These are phyloP conservation scores for Tenebrio molitor DNA, from an alignment of 1,140 invertebrate species.

Conservation along the genomic window DNA sequence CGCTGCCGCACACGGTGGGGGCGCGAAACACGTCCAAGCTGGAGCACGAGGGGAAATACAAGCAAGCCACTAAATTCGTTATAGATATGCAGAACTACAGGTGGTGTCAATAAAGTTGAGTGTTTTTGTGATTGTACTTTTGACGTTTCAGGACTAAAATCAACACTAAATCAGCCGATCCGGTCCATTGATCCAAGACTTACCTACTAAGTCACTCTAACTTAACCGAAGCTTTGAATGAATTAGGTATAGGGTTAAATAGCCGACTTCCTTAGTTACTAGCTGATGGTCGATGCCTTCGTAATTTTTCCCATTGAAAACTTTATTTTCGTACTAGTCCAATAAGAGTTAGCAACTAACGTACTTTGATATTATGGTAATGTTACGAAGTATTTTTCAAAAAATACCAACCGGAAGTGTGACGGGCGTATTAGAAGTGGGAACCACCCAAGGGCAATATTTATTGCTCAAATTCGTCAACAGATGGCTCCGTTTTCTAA, in stretches of 20 bases:
- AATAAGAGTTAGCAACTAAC: not conserved
- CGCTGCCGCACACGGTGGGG: slow-evolving; percentile 59
- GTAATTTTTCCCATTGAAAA: not conserved
- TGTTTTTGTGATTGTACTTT: slow-evolving; percentile 8
- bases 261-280: not conserved
- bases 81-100: slow-evolving; percentile 67
- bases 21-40: slow-evolving; percentile 59
- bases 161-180: slow-evolving; percentile 12
- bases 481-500: not conserved
- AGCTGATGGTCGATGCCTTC: not conserved
- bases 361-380: not conserved
- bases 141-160: slow-evolving; percentile 12
- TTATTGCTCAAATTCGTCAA: no score
- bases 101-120: slow-evolving; percentile 50
- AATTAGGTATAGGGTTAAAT: not conserved
- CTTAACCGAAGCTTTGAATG: slow-evolving; percentile 12
- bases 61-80: slow-evolving; percentile 61
- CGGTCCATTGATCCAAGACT: slow-evolving; percentile 27
- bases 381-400: no score
- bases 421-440: no score
- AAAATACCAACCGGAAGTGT: no score
- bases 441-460: no score
- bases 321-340: slow-evolving; percentile 32
- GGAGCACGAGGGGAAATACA: slow-evolving; percentile 63
- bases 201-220: not conserved